Evolutionary conservation across 1,140 invertebrate species (phyloP).

Genomic region (Ostrea denselamellosa): DNA sequence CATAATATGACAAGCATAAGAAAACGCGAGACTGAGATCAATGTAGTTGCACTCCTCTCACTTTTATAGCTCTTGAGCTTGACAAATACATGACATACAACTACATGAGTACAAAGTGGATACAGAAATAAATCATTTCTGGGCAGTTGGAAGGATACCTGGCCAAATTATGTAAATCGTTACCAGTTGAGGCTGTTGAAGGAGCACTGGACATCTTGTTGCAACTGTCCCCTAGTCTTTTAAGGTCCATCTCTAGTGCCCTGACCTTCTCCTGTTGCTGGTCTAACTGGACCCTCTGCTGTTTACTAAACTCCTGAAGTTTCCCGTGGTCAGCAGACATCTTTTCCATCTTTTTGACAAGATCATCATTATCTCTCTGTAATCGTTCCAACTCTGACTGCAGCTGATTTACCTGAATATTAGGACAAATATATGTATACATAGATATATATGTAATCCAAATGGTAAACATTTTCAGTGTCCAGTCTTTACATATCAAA

Average conservation of each 20-base stretch:
- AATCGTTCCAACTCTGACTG: conserved; percentile 59
- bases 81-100: too few species aligned
- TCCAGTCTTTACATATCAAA: too few species aligned
- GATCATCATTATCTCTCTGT: conserved; percentile 56
- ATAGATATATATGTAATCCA: too few species aligned
- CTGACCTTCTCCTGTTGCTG: conserved; percentile 49
- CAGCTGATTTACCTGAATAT: conserved; percentile 54
- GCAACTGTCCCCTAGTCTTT: conserved; percentile 29
- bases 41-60: not conserved
- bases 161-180: not conserved
- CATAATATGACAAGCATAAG: too few species aligned
- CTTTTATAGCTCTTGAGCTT: too few species aligned
- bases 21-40: not conserved
- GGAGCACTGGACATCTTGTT: not conserved
- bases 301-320: conserved; percentile 61
- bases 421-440: not conserved
- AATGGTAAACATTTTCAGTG: too few species aligned
- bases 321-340: conserved; percentile 56
- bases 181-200: not conserved
- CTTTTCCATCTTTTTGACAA: conserved; percentile 59
- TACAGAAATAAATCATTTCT: too few species aligned
- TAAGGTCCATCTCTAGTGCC: conserved; percentile 50
- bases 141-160: too few species aligned
- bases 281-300: conserved; percentile 59
- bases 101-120: too few species aligned